These are phyloP conservation scores for Diarsia mendica DNA, from an alignment of 2,888 invertebrate genomes.

Conservation along the genomic window DNA sequence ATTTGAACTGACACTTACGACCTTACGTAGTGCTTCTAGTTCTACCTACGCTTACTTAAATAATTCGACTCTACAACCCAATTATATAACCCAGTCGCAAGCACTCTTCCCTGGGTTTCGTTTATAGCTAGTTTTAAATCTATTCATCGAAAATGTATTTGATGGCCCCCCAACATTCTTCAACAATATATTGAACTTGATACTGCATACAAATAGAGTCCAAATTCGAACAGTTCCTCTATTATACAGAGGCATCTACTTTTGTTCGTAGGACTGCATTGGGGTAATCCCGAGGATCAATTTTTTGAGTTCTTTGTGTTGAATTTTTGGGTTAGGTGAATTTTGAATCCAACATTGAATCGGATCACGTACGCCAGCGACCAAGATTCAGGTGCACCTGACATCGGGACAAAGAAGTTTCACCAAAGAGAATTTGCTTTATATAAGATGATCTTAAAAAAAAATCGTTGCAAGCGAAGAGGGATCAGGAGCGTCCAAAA, in stretches of 20 bases:
- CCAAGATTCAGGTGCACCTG: conserved; percentile 68
- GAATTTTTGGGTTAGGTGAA: conserved; percentile 56
- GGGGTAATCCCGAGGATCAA: conserved; percentile 76
- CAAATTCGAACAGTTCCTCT: conserved; percentile 47
- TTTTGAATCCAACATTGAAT: conserved; percentile 57
- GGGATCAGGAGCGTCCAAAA: conserved; percentile 24
- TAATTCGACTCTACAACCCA: conserved; percentile 56
- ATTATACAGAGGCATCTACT: conserved; percentile 24
- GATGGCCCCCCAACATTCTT: conserved; percentile 50
- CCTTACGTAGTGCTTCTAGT: conserved; percentile 42
- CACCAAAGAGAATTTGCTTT: conserved; percentile 54
- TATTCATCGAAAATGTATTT: conserved; percentile 74
- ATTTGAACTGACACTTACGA: conserved; percentile 36
- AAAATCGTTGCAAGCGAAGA: conserved; percentile 6
- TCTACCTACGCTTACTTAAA: conserved; percentile 45
- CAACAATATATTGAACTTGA: conserved; percentile 52
- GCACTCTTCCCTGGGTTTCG: conserved; percentile 69
- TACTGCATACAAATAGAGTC: conserved; percentile 49
- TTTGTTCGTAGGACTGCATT: conserved; percentile 66
- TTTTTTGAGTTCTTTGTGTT: conserved; percentile 76
- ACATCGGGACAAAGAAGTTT: conserved; percentile 65
- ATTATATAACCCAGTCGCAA: conserved; percentile 68
- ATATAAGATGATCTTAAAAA: conserved; percentile 29
- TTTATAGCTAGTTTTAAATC: conserved; percentile 77
- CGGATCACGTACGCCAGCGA: conserved; percentile 70